These are phyloP conservation scores for Melinaea marsaeus DNA, from an alignment of 2,888 invertebrate genomes.

Conservation along the genomic window DNA sequence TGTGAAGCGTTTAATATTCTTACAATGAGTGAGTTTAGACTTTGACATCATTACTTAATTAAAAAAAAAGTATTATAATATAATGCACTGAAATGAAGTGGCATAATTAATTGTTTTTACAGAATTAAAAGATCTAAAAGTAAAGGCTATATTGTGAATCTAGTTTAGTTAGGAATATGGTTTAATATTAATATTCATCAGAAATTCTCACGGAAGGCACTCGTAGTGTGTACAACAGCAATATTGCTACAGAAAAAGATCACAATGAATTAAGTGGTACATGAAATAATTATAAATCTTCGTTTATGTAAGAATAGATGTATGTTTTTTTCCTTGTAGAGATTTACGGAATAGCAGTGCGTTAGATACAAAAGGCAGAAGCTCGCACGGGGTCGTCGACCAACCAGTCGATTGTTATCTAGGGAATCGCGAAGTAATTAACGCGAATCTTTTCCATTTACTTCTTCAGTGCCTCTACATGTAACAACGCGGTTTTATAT, in stretches of 20 bases:
- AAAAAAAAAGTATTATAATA: too few relatives aligned
- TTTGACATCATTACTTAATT: too few relatives aligned
- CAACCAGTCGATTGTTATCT: slow-evolving; percentile 56
- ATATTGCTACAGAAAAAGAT: slow-evolving; percentile 17
- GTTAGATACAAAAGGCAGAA: slow-evolving; percentile 34
- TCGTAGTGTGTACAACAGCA: slow-evolving; percentile 15
- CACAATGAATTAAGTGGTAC: slow-evolving; percentile 10
- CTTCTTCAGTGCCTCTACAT: slow-evolving; percentile 31
- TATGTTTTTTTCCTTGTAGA: neutral
- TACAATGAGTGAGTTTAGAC: too few relatives aligned
- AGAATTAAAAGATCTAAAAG: too few relatives aligned
- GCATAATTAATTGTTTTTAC: too few relatives aligned
- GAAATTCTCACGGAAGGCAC: slow-evolving; percentile 49
- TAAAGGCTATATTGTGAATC: too few relatives aligned
- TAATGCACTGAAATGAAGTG: too few relatives aligned
- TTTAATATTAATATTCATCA: neutral
- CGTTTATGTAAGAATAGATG: slow-evolving; percentile 14
- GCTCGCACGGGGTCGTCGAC: slow-evolving; percentile 64
- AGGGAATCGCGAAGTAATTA: slow-evolving; percentile 58
- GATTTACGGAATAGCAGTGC: neutral
- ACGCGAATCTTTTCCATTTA: slow-evolving; percentile 51
- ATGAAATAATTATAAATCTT: slow-evolving; percentile 14
- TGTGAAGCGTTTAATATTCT: too few relatives aligned
- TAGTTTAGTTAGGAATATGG: too few relatives aligned
- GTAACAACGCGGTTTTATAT: slow-evolving; percentile 18